Evolutionary conservation across 1,140 invertebrate species (phyloP).

Genomic region (Drosophila nebulosa): DNA sequence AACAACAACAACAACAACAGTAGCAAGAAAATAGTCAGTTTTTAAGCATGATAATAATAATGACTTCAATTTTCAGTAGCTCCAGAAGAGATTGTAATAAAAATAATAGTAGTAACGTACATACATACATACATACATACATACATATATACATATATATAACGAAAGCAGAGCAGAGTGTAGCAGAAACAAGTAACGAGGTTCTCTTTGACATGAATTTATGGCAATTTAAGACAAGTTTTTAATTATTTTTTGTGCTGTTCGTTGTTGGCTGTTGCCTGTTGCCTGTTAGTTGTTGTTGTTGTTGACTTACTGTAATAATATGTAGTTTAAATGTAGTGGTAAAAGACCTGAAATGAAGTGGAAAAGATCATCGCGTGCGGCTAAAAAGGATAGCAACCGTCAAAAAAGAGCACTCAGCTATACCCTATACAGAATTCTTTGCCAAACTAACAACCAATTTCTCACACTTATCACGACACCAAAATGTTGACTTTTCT

Average conservation of each 20-base stretch:
- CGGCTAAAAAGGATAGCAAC: slow-evolving; percentile 66
- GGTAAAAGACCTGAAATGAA: slow-evolving; percentile 58
- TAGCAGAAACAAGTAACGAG: slow-evolving; percentile 22
- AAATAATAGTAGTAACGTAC: slow-evolving; percentile 54
- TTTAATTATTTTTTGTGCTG: slow-evolving; percentile 69
- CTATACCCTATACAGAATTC: too few relatives aligned
- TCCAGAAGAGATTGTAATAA: slow-evolving; percentile 71
- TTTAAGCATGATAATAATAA: slow-evolving; percentile 69
- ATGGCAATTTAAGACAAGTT: slow-evolving; percentile 79
- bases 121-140: too few relatives aligned
- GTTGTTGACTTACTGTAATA: slow-evolving; percentile 62
- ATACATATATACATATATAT: too few relatives aligned
- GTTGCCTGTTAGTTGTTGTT: slow-evolving; percentile 1
- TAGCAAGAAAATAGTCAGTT: slow-evolving; percentile 24
- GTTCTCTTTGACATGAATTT: slow-evolving; percentile 74
- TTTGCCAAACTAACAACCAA: too few relatives aligned
- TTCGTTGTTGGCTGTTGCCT: slow-evolving; percentile 11
- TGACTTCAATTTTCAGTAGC: slow-evolving; percentile 66
- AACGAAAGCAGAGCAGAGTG: slow-evolving; percentile 16
- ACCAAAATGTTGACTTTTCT: not conserved
- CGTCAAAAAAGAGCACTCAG: slow-evolving; percentile 19
- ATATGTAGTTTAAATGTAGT: slow-evolving; percentile 74
- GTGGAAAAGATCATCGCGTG: slow-evolving; percentile 75
- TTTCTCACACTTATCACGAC: too few relatives aligned
- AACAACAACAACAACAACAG: slow-evolving; percentile 31